Evolutionary conservation across 1,140 invertebrate genomes (phyloP).

Genomic region (Micrasema minimum): DNA sequence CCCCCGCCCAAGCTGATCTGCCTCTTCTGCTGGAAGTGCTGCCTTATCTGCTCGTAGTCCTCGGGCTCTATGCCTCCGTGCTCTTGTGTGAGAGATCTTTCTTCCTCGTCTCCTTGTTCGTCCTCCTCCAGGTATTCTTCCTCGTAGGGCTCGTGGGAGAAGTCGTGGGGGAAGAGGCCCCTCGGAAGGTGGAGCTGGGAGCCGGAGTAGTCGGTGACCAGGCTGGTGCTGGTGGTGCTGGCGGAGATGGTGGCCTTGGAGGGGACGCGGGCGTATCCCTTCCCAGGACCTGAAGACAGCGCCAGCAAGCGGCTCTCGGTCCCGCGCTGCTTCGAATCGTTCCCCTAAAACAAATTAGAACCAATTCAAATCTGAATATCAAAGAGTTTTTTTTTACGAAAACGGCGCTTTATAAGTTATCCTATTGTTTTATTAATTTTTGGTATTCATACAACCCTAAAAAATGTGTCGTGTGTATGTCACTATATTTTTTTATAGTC

Average conservation of each 20-base stretch:
- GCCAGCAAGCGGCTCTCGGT: slow-evolving; percentile 12
- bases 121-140: slow-evolving; percentile 54
- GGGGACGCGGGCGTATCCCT: slow-evolving; percentile 64
- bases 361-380: not conserved
- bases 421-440: not conserved
- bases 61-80: slow-evolving; percentile 12
- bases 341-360: slow-evolving; percentile 15
- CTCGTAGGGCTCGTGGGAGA: slow-evolving; percentile 55
- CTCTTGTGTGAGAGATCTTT: slow-evolving; percentile 6
- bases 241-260: slow-evolving; percentile 62
- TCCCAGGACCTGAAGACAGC: slow-evolving; percentile 59
- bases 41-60: slow-evolving; percentile 61
- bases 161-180: slow-evolving; percentile 50
- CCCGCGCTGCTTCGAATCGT: slow-evolving; percentile 14
- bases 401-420: no score
- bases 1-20: slow-evolving; percentile 65
- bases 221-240: slow-evolving; percentile 66
- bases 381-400: no score
- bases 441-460: no score
- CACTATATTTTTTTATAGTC: not conserved
- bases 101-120: slow-evolving; percentile 59
- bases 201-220: slow-evolving; percentile 68
- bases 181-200: slow-evolving; percentile 65
- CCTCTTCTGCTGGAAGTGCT: slow-evolving; percentile 64
- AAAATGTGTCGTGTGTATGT: no score